phyloP scores from a whole-genome alignment of 2,113 vertebrate species.

The Cranoglanis bouderius region DNA sequence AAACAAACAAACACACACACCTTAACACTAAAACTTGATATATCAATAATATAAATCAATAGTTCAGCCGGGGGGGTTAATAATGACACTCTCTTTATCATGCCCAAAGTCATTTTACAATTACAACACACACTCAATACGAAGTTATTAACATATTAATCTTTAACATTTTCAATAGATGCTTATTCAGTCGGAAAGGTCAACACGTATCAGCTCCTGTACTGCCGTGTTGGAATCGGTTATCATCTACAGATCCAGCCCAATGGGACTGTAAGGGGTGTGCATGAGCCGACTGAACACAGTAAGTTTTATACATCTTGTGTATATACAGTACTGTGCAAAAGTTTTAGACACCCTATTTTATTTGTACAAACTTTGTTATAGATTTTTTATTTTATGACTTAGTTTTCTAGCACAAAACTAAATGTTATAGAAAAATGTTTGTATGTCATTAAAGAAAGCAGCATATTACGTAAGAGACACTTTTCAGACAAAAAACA shows the following conservation, averaged over 20 bases:
- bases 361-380: too few relatives aligned
- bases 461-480: too few relatives aligned
- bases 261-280: constrained; percentile 61
- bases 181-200: constrained; percentile 44
- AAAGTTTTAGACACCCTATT: too few relatives aligned
- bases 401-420: too few relatives aligned
- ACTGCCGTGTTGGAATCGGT: constrained; percentile 72
- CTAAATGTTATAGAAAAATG: too few relatives aligned
- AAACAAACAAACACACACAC: not conserved
- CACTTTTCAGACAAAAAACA: too few relatives aligned
- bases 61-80: not conserved
- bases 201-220: constrained; percentile 64
- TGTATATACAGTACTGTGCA: too few relatives aligned
- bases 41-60: not conserved
- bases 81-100: not conserved
- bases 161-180: constrained; percentile 46
- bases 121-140: not conserved
- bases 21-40: not conserved
- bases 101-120: not conserved
- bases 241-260: constrained; percentile 71
- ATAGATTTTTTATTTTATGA: too few relatives aligned
- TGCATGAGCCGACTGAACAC: constrained; percentile 66
- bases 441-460: too few relatives aligned
- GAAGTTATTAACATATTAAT: not conserved
- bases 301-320: constrained; percentile 59